Evolutionary conservation across 2,797 vertebrate species (phyloP), one percentile per base, ranked within the genome.

Genomic region (Adelosebastes latens): DNA sequence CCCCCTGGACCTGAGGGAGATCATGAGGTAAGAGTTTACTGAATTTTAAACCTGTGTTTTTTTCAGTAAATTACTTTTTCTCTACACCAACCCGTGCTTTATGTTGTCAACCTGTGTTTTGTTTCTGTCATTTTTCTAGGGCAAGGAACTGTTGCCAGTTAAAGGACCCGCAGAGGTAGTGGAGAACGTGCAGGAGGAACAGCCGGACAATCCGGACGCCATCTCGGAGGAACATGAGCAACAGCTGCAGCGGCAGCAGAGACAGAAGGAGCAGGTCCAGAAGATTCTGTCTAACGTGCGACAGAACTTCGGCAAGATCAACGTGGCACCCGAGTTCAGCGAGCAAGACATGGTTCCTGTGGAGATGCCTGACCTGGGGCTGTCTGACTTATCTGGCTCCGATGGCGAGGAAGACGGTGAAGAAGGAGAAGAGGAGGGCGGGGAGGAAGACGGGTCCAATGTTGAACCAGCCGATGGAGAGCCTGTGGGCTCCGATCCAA

Each of bases 261-360:
- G 65, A 69, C 79, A 95, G 84, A 93, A 94, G 34, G 94, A 95
- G 61, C 93, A 94, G 67, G 88, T 96, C 72, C 88, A 95, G 72
- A 95, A 95, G 82, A 96, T 99, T 42, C 85, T 99, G 56, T 80
- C 97, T 2, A 94, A 95, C 0, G 96, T 99, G 16, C 95, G 95
- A 63, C 99, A 99, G 91, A 98, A 99, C 94, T 99, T 99, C 0
- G 97, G 98, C 80, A 98, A 97, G 89, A 98, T 99, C 85, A 97
- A 95, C 0, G 98, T 99, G 3, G 96, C 95, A 1, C 97, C 98
- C 0, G 96, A 98, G 89, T 99, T 99, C 96, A 97, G 77, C 0
- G 96, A 97, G 39, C 98, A 99, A 73, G 99, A 99, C 84, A 92
- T 99, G 83, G 93, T 97, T 72, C 97, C 98, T 14, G 95, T 99